A percentile compares a stretch with the other conserved stretches of the same genome.
phyloP scores from a whole-genome alignment of 2,888 invertebrate species.

The Chymomyza procnemis region DNA sequence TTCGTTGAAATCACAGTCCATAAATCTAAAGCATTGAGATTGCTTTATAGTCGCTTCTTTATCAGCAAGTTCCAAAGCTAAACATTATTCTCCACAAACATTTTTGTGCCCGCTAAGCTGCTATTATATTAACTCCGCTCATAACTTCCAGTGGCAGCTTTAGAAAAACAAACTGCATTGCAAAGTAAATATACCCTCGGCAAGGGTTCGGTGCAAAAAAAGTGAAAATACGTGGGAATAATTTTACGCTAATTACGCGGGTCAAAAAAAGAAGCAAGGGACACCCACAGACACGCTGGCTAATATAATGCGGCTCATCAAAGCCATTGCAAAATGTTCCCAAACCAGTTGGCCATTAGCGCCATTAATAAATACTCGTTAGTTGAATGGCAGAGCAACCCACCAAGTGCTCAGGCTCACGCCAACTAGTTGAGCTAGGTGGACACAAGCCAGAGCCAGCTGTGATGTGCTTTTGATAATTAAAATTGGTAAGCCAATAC shows the following conservation, averaged over 20 bases:
- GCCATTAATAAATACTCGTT: slow-evolving; percentile 72
- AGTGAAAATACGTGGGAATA: slow-evolving; percentile 62
- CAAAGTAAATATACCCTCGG: not conserved
- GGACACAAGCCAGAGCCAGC: slow-evolving; percentile 18
- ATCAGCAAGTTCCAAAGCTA: no score
- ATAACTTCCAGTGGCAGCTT: not conserved
- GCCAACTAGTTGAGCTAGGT: slow-evolving; percentile 14
- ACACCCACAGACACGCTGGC: not conserved
- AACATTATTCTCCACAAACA: no score
- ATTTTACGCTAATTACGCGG: slow-evolving; percentile 72
- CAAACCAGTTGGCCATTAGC: slow-evolving; percentile 58
- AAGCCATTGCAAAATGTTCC: slow-evolving; percentile 24
- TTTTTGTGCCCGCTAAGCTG: no score
- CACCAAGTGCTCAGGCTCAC: slow-evolving; percentile 2
- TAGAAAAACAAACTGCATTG: not conserved
- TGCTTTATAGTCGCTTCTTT: not conserved
- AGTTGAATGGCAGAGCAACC: slow-evolving; percentile 29
- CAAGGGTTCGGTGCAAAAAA: not conserved
- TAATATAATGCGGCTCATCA: slow-evolving; percentile 54
- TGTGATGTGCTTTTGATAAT: slow-evolving; percentile 71
- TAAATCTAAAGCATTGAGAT: no score
- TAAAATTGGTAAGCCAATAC: slow-evolving; percentile 69
- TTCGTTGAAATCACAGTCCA: no score
- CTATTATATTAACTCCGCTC: not conserved
- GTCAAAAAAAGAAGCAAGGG: slow-evolving; percentile 14